A percentile compares a stretch with the other conserved stretches of the same genome.
Conservation (phyloP, 2,888 invertebrate genomes). For the Cerceris rybyensis region DNA sequence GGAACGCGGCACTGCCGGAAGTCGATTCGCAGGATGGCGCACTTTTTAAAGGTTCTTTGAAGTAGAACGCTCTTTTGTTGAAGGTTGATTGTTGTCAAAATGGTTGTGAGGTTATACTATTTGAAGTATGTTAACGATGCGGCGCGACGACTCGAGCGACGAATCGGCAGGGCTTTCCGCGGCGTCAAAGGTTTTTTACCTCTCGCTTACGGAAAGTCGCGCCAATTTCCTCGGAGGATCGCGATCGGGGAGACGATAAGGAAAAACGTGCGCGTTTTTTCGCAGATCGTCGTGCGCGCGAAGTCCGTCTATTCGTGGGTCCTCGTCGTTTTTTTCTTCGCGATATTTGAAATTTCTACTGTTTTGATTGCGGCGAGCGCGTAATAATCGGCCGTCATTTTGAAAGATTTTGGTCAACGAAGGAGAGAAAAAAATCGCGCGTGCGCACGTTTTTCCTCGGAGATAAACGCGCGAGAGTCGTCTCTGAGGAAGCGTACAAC, state of each 20-base stretch:
- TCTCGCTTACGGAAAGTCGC: constrained; percentile 9
- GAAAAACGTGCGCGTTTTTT: constrained; percentile 49
- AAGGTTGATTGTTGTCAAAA: constrained; percentile 80
- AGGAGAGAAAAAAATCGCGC: not conserved
- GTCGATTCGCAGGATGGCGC: constrained; percentile 66
- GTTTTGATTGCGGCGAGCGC: not conserved
- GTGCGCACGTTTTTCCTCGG: constrained; percentile 45
- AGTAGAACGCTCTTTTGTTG: constrained; percentile 76
- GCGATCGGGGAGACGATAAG: constrained; percentile 41
- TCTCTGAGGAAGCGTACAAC: constrained; percentile 77
- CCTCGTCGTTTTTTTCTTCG: not conserved
- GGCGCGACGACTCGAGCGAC: constrained; percentile 35
- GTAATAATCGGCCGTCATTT: too few species aligned
- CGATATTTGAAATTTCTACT: not conserved
- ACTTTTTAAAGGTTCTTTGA: constrained; percentile 76
- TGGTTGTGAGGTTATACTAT: constrained; percentile 80
- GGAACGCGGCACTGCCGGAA: constrained; percentile 41
- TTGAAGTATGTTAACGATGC: constrained; percentile 74
- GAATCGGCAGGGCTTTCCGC: constrained; percentile 20
- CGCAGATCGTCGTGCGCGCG: not conserved
- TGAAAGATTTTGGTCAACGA: not conserved
- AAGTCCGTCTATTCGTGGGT: not conserved
- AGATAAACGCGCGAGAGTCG: constrained; percentile 36
- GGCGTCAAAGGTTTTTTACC: not conserved
- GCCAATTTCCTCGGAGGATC: constrained; percentile 22